phyloP scores from a whole-genome alignment of 1,140 invertebrate genomes.

The Drosophila virilis region DNA sequence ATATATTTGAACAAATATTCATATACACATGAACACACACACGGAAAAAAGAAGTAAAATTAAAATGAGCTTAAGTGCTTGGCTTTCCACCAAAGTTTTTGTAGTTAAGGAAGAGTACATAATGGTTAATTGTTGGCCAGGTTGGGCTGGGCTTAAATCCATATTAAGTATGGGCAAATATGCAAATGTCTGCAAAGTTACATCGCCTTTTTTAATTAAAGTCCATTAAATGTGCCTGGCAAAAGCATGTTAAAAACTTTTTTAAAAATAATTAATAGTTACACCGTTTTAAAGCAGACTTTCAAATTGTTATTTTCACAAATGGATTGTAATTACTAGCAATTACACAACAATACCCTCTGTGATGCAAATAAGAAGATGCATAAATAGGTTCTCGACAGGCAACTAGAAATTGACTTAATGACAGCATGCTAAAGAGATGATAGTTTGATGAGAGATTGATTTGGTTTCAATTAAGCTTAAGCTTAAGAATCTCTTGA shows the following conservation, averaged over 20 bases:
- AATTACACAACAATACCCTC: too few species aligned
- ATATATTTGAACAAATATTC: neutral
- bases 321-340: too few species aligned
- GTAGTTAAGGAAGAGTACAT: slow-evolving; percentile 27
- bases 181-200: slow-evolving; percentile 49
- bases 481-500: too few species aligned
- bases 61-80: slow-evolving; percentile 71
- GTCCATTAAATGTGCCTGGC: slow-evolving; percentile 14
- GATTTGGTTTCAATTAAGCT: too few species aligned
- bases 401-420: too few species aligned
- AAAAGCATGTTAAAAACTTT: slow-evolving; percentile 4
- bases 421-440: too few species aligned
- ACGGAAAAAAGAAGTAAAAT: slow-evolving; percentile 31
- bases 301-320: neutral
- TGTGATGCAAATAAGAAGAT: too few species aligned
- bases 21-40: slow-evolving; percentile 1
- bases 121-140: slow-evolving; percentile 30
- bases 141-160: slow-evolving; percentile 49
- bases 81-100: slow-evolving; percentile 53
- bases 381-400: too few species aligned
- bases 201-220: slow-evolving; percentile 42
- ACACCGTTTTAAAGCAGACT: neutral
- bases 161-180: slow-evolving; percentile 53
- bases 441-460: too few species aligned
- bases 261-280: slow-evolving; percentile 9